phyloP scores from a whole-genome alignment of 2,113 vertebrate genomes.

The Condylura cristata region DNA sequence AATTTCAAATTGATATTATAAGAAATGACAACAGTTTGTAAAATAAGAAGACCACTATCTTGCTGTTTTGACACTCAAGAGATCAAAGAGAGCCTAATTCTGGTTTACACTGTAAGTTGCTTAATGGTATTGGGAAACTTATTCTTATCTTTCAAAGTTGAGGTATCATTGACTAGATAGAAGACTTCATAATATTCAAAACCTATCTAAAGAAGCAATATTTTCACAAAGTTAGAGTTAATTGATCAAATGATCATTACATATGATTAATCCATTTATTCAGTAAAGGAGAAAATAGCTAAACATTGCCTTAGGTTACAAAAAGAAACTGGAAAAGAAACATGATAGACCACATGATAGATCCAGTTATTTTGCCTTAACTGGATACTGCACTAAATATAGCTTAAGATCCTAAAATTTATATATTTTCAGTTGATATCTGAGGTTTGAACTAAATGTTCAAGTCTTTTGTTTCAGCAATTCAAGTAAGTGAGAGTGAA shows the following conservation, averaged over 20 bases:
- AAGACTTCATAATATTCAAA: neutral
- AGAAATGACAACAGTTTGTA: neutral
- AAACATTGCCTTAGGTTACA: neutral
- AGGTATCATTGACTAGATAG: neutral
- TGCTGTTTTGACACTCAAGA: neutral
- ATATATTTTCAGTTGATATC: neutral
- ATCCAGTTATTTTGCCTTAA: neutral
- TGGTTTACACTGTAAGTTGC: neutral
- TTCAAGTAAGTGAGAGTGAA: neutral
- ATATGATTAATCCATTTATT: neutral
- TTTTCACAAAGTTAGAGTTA: neutral
- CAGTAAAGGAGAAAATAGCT: neutral
- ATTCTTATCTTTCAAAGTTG: constrained; percentile 23
- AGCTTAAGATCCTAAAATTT: neutral
- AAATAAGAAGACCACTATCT: neutral
- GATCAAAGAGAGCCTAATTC: neutral
- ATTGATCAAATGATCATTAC: neutral
- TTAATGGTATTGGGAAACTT: neutral
- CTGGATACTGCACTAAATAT: neutral
- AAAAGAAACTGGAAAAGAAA: neutral
- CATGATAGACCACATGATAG: no score
- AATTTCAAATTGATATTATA: neutral
- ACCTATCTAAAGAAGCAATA: neutral
- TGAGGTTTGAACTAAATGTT: neutral
- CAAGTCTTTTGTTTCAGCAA: neutral